Evolutionary conservation across 2,888 invertebrate genomes (phyloP), one percentile per base, ranked within the genome.

Genomic region (Orthosia gothica): DNA sequence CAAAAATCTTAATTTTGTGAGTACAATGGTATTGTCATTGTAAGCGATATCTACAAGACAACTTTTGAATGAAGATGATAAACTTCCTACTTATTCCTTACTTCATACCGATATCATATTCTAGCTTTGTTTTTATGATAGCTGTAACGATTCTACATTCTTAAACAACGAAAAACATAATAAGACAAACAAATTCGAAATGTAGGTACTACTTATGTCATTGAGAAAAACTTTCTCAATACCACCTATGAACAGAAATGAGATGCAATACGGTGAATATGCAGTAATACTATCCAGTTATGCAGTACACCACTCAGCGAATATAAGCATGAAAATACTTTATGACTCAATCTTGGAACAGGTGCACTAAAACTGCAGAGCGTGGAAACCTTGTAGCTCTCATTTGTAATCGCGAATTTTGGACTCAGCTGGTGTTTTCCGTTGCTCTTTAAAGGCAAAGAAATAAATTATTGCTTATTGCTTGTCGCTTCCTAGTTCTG

Each of bases 281-380:
- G 3, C 50, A 62, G 63, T 68, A 45, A 64, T 47, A 66, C 45
- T 72, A 55, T 45, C 49, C 32, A 54, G 54, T 47, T 83, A 70
- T 70, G 32, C 45, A 70, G 63, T 72, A 63, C 54, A 61, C 59
- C 16, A 79, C 79, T 66, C 79, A 83, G 49, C 54, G 52, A 69
- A 71, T 67, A 64, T 70, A 58, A 74, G 65, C 65, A 66, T 65
- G 67, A 59, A 74, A 81, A 81, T 81, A 83, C 64, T 74, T 83
- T 83, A 83, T 71, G 74, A 69, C 80, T 79, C 83, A 79, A 82
- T 82, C 83, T 79, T 40, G 62, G 62, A 57, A 55, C 83, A 83
- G 83, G 81, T 82, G 81, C 70, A 79, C 83, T 74, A 65, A 82
- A 68, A 69, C 61, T 71, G 80, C 70, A 79, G 20, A 73, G 64